phyloP scores from a whole-genome alignment of 2,797 vertebrate species.

The Urophycis tenuis region DNA sequence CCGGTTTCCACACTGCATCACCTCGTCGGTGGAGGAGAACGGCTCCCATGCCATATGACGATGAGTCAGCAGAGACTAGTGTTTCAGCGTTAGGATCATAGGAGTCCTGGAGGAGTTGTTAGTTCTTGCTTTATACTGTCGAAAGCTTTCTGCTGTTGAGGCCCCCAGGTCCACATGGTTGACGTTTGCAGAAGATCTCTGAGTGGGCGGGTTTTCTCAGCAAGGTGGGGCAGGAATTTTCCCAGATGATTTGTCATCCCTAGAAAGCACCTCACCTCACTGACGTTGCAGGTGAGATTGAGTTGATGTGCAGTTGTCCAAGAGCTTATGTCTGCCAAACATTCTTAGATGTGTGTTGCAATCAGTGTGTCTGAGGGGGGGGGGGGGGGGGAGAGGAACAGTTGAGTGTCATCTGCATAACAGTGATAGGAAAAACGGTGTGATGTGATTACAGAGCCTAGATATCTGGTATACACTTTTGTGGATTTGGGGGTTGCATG shows the following conservation, averaged over 20 bases:
- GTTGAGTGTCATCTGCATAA: no score
- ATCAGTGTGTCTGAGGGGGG: no score
- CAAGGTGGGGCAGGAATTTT: not conserved
- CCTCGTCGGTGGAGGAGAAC: constrained; percentile 13
- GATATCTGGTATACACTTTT: no score
- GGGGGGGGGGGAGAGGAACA: no score
- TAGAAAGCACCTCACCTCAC: not conserved
- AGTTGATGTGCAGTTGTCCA: no score
- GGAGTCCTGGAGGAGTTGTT: constrained; percentile 10
- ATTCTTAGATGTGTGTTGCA: no score
- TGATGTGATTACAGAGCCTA: no score
- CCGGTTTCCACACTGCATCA: not conserved
- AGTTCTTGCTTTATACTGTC: not conserved
- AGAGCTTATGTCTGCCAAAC: no score
- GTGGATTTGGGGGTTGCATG: no score
- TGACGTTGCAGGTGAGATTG: no score
- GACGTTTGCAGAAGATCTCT: not conserved
- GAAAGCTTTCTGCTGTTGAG: not conserved
- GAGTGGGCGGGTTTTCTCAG: not conserved
- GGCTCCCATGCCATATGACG: not conserved
- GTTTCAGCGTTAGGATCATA: constrained; percentile 25
- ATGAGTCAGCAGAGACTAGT: constrained; percentile 9
- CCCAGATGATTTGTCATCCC: not conserved
- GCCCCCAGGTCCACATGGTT: not conserved
- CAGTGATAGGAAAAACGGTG: no score